Evolutionary conservation across 2,888 invertebrate species (phyloP), one percentile per base, ranked within the genome.

Genomic region (Teinopalpus imperialis): DNA sequence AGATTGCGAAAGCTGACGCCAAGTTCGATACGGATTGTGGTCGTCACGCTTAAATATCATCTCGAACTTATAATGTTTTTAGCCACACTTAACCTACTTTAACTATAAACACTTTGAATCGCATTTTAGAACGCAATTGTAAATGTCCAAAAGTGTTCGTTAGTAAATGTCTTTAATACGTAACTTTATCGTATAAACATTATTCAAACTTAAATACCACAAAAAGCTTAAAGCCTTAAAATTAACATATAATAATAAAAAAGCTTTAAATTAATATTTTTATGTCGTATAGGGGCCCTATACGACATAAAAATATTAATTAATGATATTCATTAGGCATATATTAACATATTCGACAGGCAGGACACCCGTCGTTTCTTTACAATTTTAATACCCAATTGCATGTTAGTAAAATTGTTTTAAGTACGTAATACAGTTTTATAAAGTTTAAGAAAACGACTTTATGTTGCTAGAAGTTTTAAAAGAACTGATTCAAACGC

Each of bases 21-120:
- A 51, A 55, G 63, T 73, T 73, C 62, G 74, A 69, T 74, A 78
- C 73, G 74, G 74, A 54, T 53, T 73, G 76, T 59, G 76, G 74
- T 72, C 66, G 71, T 72, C 74, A 74, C 66, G 71, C 62, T 55
- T 56, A 61, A 72, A 67, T 63, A 62, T 60, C 58, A 57, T 63
- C 59, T 44, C 52, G 56, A 61, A 47, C 46, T 47, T 59, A 53
- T 54, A 54, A 60, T 65, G 63, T 67, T 69, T 63, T 61, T 63
- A 67, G 62, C 60, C 54, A 55, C 57, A 56, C 56, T 60, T 59
- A 44, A 47, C 32, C 10, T 21, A 27, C 18, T 32, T 2, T n/a
- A n/a, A n/a, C n/a, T n/a, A n/a, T n/a, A n/a, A n/a, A n/a, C n/a
- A n/a, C n/a, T n/a, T 16, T n/a, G 32, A 14, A 45, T 23, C 18